Percentiles rank a stretch among this genome's conserved stretches.
Evolutionary conservation across 1,140 invertebrate species (phyloP).

Genomic region (Pissodes strobi): DNA sequence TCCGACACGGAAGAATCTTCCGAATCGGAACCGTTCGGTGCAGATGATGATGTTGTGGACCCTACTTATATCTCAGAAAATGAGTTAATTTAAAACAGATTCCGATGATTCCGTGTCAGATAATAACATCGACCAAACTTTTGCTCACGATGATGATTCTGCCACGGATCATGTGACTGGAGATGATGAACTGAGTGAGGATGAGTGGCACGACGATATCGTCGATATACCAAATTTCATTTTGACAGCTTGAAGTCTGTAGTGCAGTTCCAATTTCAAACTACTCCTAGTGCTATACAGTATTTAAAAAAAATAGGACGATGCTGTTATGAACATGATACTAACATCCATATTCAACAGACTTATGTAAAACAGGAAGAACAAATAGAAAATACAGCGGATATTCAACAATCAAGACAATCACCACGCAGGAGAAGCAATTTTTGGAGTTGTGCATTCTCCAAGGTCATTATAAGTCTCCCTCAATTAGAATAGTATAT

Average conservation of each 20-base stretch:
- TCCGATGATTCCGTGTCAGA: background rate
- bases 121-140: background rate
- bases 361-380: background rate
- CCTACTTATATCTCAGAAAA: constrained; percentile 4
- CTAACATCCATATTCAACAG: background rate
- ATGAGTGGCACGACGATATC: constrained; percentile 2
- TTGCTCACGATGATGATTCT: constrained; percentile 1
- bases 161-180: constrained; percentile 1
- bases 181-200: constrained; percentile 8
- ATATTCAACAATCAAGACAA: background rate
- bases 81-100: background rate
- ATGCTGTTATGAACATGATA: constrained; percentile 6
- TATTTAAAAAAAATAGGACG: constrained; percentile 6
- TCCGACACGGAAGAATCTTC: background rate
- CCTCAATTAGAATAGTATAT: background rate
- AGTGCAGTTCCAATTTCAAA: constrained; percentile 5
- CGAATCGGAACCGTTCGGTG: background rate
- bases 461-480: constrained; percentile 1
- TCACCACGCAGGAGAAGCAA: constrained; percentile 7
- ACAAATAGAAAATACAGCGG: background rate
- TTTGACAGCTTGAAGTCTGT: constrained; percentile 2
- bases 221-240: constrained; percentile 2
- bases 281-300: background rate
- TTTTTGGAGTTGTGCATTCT: constrained; percentile 8
- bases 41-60: constrained; percentile 3